Conservation (phyloP, 2,113 vertebrate genomes). For the Ammospiza caudacuta region DNA sequence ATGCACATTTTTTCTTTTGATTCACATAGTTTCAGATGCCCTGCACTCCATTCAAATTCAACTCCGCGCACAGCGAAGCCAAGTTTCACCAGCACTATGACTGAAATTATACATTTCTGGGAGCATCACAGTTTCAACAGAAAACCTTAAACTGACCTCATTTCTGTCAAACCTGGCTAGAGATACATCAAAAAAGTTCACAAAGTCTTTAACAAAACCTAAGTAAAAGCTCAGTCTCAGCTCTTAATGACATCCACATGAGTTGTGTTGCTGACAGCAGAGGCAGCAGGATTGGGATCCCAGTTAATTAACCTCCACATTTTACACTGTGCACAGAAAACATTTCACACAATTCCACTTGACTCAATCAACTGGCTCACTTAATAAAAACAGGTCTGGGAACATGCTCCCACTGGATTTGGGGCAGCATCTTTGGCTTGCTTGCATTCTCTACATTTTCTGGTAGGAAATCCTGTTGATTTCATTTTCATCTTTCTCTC, state of each 20-base stretch:
- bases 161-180: constrained; percentile 26
- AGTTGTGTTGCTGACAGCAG: constrained; percentile 4
- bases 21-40: constrained; percentile 26
- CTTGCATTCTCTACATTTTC: neutral
- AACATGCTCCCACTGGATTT: neutral
- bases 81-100: constrained; percentile 33
- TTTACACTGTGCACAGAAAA: constrained; percentile 29
- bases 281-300: constrained; percentile 41
- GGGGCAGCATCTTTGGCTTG: neutral
- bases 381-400: neutral
- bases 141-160: constrained; percentile 41
- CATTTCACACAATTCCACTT: constrained; percentile 21
- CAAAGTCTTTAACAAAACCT: constrained; percentile 14
- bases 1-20: constrained; percentile 39
- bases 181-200: constrained; percentile 33
- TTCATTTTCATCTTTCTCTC: constrained; percentile 36
- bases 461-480: constrained; percentile 53
- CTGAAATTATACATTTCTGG: constrained; percentile 29
- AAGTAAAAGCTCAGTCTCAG: neutral
- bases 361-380: neutral
- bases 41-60: constrained; percentile 37
- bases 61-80: neutral
- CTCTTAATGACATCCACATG: constrained; percentile 2
- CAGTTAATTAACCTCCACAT: constrained; percentile 49
- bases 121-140: constrained; percentile 29